Evolutionary conservation across 2,113 vertebrate species (phyloP).

Genomic region (Leucoraja erinaceus): DNA sequence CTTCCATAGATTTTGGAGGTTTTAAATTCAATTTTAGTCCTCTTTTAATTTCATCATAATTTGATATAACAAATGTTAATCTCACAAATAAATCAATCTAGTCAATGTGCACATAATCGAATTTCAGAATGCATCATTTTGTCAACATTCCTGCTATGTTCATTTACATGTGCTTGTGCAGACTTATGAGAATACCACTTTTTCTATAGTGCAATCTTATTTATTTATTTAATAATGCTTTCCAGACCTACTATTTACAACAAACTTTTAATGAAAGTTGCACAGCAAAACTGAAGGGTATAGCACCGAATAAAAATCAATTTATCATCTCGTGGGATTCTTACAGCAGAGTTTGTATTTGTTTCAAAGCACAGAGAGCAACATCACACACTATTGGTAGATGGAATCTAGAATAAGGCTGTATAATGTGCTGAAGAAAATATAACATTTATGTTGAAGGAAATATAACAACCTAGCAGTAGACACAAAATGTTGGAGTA

Average conservation of each 20-base stretch:
- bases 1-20: neutral
- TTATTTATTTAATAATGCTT: neutral
- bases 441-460: neutral
- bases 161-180: neutral
- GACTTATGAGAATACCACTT: neutral
- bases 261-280: constrained; percentile 10
- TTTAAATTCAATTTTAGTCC: neutral
- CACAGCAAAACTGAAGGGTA: neutral
- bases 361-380: neutral
- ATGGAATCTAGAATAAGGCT: neutral
- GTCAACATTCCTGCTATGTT: neutral
- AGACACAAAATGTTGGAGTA: too few relatives aligned
- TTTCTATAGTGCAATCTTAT: neutral
- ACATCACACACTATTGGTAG: neutral
- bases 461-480: neutral
- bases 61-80: neutral
- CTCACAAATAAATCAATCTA: neutral
- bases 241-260: neutral
- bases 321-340: neutral
- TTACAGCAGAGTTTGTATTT: constrained; percentile 13
- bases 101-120: neutral
- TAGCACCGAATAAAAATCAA: neutral
- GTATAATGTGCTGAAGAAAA: neutral
- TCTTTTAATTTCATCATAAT: neutral
- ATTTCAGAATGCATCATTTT: neutral